Conservation (phyloP, 2,888 invertebrate genomes). For the Philopedon plagiatum region DNA sequence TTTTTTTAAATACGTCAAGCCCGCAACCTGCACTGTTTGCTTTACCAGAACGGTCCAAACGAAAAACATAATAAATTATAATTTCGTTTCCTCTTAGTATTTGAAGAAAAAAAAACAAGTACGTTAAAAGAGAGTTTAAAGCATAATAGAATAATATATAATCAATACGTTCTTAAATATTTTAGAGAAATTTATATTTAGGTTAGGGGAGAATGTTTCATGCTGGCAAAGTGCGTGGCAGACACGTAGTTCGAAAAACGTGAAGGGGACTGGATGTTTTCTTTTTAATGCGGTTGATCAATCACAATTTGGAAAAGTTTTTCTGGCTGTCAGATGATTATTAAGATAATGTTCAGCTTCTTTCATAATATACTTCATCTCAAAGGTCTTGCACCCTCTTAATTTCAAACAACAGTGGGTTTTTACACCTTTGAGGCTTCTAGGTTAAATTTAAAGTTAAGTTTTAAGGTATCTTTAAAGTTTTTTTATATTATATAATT, state of each 20-base stretch:
- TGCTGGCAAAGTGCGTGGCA: conserved; percentile 19
- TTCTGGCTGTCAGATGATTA: conserved; percentile 22
- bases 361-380: background rate
- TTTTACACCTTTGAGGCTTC: no score
- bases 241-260: conserved; percentile 7
- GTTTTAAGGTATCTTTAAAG: no score
- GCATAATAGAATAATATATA: conserved; percentile 44
- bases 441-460: no score
- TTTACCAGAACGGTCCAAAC: conserved; percentile 25
- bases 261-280: conserved; percentile 6
- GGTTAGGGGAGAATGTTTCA: conserved; percentile 2
- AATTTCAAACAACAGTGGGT: no score
- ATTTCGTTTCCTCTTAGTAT: conserved; percentile 23
- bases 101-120: conserved; percentile 25
- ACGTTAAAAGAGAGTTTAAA: conserved; percentile 36
- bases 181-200: conserved; percentile 18
- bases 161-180: conserved; percentile 40
- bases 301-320: conserved; percentile 23
- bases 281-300: conserved; percentile 23
- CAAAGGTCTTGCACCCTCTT: background rate
- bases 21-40: conserved; percentile 19
- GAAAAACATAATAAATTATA: conserved; percentile 40
- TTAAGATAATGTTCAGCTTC: conserved; percentile 10
- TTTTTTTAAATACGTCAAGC: background rate
- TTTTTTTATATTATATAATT: no score